phyloP scores from a whole-genome alignment of 2,797 vertebrate genomes.

The Glyptemys insculpta region DNA sequence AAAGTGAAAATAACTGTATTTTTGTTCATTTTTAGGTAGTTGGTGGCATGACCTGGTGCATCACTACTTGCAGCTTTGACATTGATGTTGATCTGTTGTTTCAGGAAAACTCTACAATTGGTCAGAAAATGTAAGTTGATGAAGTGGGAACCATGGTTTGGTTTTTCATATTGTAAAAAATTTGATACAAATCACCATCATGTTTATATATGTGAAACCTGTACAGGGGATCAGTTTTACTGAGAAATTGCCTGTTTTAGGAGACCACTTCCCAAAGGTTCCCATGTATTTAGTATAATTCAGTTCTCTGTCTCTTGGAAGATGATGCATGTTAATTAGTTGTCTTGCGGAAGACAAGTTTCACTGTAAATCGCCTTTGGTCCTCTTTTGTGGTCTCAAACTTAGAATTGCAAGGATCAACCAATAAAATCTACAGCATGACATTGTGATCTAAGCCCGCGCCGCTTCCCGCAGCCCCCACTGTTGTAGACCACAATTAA shows the following conservation, averaged over 20 bases:
- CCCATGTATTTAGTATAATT: background rate
- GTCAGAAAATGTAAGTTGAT: conserved; percentile 96
- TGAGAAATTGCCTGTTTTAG: background rate
- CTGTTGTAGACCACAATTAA: background rate
- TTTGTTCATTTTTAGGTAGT: conserved; percentile 88
- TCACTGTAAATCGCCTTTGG: background rate
- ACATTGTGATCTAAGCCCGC: background rate
- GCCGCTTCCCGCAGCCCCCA: too few species aligned
- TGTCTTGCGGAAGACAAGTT: background rate
- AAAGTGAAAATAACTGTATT: background rate
- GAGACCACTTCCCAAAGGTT: background rate
- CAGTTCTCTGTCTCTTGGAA: background rate
- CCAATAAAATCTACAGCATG: conserved; percentile 11
- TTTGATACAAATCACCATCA: accelerated
- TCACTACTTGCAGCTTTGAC: conserved; percentile 97
- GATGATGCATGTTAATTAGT: background rate
- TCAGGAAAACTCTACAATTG: conserved; percentile 98
- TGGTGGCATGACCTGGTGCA: conserved; percentile 99
- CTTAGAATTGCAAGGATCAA: background rate
- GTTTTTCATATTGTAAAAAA: background rate
- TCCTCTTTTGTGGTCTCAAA: background rate
- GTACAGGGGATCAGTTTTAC: background rate
- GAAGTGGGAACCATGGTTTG: background rate
- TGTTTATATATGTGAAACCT: background rate
- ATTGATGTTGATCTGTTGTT: conserved; percentile 97